Evolutionary conservation across 2,113 vertebrate genomes (phyloP), one percentile per base, ranked within the genome.

Genomic region (Podarcis muralis): DNA sequence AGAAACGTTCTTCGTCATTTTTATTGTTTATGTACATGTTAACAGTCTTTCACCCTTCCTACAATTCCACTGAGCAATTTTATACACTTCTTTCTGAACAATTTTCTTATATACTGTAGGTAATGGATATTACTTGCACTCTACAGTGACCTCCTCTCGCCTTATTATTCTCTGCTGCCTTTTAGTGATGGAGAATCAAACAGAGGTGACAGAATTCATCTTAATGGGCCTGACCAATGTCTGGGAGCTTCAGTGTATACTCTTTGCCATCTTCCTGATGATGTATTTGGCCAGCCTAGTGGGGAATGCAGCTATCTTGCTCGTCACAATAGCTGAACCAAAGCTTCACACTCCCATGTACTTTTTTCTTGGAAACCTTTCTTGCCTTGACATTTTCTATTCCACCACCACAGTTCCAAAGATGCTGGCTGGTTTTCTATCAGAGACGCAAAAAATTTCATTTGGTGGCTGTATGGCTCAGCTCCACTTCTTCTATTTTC

Each of bases 401-500:
- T 91, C 91, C 53, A 92, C 88, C 87, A 71, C 91, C 32, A 48
- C 90, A 6, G 89, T 79, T 35, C 93, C 91, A n/a, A 92, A 93
- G 81, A 91, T 93, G 87, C 25, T 94, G 59, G 6, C 89, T 75
- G 89, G 92, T 57, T 90, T 94, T 35, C 89, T 94, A 82, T 87
- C 88, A 40, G 23, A 85, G 12, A 35, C 89, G 18, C 92, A 81
- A 83, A 83, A 12, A 2, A 92, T 92, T 66, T 94, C 90, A 25
- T 82, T 93, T 23, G 59, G 77, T 68, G 89, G 91, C 71, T 95
- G 92, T 25, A 90, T 94, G 85, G 53, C 12, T n/a, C 88, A 93
- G 2, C 88, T 95, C 85, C 93, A 94, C 62, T 93, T 93, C 83
- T 88, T 94, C 66, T 93, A 91, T 57, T 43, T 94, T 68, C 83